phyloP scores from a whole-genome alignment of 2,888 invertebrate species.

The Lingula anatina region DNA sequence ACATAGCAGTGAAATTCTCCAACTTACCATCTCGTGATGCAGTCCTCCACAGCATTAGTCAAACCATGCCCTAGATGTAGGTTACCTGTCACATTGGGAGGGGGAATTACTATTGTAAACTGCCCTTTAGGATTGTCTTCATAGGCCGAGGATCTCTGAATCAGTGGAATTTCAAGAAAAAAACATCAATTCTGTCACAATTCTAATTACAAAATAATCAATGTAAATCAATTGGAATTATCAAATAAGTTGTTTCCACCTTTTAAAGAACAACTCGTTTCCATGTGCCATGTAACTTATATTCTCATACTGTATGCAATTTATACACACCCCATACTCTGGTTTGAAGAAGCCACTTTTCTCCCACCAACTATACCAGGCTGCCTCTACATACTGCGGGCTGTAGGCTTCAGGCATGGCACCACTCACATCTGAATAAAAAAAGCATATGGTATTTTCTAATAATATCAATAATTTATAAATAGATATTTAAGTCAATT shows the following conservation, averaged over 20 bases:
- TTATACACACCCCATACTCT: slow-evolving; percentile 59
- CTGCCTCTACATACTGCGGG: slow-evolving; percentile 94
- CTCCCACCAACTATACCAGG: slow-evolving; percentile 99
- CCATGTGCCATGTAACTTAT: background rate
- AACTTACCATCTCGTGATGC: slow-evolving; percentile 74
- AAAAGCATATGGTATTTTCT: no score
- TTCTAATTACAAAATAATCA: no score
- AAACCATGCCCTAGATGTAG: slow-evolving; percentile 97
- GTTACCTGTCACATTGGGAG: slow-evolving; percentile 96
- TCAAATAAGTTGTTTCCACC: no score
- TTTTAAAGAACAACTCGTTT: no score
- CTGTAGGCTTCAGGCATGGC: slow-evolving; percentile 89
- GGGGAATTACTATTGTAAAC: slow-evolving; percentile 95
- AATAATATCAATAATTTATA: background rate
- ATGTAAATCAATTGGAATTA: background rate
- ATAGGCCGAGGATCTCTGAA: slow-evolving; percentile 8
- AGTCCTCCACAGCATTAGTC: slow-evolving; percentile 91
- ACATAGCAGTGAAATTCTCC: background rate
- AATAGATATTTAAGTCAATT: background rate
- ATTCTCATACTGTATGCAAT: slow-evolving; percentile 10
- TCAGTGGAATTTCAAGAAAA: no score
- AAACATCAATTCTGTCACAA: no score
- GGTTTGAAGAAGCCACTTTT: slow-evolving; percentile 95
- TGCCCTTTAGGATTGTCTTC: slow-evolving; percentile 59
- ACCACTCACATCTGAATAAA: slow-evolving; percentile 35